phyloP scores from a whole-genome alignment of 2,888 invertebrate genomes.

The Papilio gigon region DNA sequence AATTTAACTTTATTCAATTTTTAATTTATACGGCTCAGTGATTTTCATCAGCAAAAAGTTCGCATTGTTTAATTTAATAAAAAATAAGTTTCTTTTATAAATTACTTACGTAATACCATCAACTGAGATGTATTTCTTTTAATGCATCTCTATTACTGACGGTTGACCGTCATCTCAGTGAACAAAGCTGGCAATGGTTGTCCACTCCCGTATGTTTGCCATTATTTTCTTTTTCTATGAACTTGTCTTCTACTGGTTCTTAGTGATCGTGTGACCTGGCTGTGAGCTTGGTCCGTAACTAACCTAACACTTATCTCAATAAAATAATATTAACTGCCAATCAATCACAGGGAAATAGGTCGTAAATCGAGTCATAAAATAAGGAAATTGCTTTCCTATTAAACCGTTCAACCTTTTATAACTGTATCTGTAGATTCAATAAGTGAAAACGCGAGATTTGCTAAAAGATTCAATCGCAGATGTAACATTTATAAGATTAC shows the following conservation, averaged over 20 bases:
- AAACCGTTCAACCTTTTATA: slow-evolving; percentile 22
- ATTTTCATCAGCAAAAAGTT: background rate
- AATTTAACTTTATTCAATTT: background rate
- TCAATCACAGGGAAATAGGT: slow-evolving; percentile 30
- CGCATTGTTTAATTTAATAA: background rate
- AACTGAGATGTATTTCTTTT: no score
- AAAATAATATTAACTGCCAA: slow-evolving; percentile 26
- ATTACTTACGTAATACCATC: no score
- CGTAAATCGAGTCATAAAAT: slow-evolving; percentile 26
- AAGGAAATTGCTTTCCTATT: slow-evolving; percentile 29
- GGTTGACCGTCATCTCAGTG: no score
- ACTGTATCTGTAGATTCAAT: slow-evolving; percentile 11
- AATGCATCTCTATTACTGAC: no score
- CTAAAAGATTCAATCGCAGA: background rate
- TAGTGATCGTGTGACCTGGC: no score
- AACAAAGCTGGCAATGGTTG: no score
- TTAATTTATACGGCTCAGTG: background rate
- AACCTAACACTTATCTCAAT: slow-evolving; percentile 10
- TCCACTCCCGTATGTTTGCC: no score
- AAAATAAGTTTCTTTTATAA: background rate
- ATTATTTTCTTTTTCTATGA: no score
- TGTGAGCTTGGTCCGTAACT: no score
- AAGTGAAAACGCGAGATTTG: background rate
- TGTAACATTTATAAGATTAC: background rate
- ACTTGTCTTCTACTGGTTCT: no score